Base-by-base conservation (phyloP, 2,113 vertebrate species). In the Sinocyclocheilus maitianheensis region DNA sequence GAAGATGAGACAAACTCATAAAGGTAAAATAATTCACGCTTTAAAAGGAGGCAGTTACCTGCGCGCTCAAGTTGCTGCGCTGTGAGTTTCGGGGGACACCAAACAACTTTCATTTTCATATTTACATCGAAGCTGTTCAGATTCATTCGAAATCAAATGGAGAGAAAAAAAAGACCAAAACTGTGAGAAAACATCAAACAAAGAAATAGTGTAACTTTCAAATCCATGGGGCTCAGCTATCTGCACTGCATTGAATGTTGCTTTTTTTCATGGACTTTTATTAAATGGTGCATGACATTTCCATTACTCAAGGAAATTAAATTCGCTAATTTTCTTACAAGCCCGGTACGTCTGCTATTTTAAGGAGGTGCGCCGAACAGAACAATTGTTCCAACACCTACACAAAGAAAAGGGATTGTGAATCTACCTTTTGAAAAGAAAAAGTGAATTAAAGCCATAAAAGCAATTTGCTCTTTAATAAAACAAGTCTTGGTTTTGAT, bases 1-100 rank as follows among this genome's bases (percentile, higher is more conserved):
- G 95, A 96, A 95, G 95, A 96, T 96, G 95, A 96, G 95, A 96
- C 94, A 96, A 95, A 96, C 95, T 96, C 95, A 94, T 96, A 95
- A 96, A 95, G 92, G 94, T 96, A 94, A 95, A 96, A 96, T 96
- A 96, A 96, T 96, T 96, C 94, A 92, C 93, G 93, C 94, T 96
- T 96, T 95, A 94, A 95, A 95, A 93, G 94, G 93, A 93, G 92
- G 93, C 94, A 94, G 94, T 94, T 95, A 96, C 94, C 92, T 87
- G 93, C 90, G 88, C 89, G 88, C 91, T 94, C 93, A 94, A 94
- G 93, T 90, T 88, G 89, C 93, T 88, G 89, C 79, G 90, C 91
- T 81, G 88, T 69, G 90, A 91, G 91, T 93, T 92, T 94, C 89
- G 84, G 79, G 87, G 85, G 90, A 92, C 94, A 94, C 93, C 94